phyloP scores from a whole-genome alignment of 53 echinoderm and acorn worm species.

The Holothuria leucospilota region DNA sequence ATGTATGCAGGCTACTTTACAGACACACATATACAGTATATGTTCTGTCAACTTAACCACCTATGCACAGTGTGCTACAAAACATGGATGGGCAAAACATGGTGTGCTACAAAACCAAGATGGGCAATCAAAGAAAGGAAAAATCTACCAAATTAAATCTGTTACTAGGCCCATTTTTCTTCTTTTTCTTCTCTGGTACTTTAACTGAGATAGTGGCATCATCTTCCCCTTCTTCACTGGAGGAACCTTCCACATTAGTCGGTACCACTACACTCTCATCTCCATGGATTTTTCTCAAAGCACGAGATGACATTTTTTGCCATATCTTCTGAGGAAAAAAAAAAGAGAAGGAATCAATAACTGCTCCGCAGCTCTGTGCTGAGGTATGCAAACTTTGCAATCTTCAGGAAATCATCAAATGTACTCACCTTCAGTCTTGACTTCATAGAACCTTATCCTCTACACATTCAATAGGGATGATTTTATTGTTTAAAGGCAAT shows the following conservation, averaged over 20 bases:
- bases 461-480: too few species aligned
- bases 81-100: too few species aligned
- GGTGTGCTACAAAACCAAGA: too few species aligned
- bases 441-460: too few species aligned
- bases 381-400: too few species aligned
- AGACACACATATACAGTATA: neutral
- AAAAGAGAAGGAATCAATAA: neutral
- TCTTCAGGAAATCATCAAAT: too few species aligned
- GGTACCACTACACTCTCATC: constrained; percentile 33
- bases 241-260: constrained; percentile 10
- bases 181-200: neutral
- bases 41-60: neutral
- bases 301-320: constrained; percentile 78
- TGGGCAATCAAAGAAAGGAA: too few species aligned
- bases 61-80: too few species aligned
- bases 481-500: too few species aligned
- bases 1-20: too few species aligned
- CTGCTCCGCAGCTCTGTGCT: too few species aligned
- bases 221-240: constrained; percentile 27
- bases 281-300: constrained; percentile 83
- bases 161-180: constrained; percentile 46
- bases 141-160: constrained; percentile 71
- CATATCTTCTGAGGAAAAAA: neutral
- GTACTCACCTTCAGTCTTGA: too few species aligned
- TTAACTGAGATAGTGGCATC: neutral